Evolutionary conservation across 2,888 invertebrate species (phyloP).

Genomic region (Eremobia ochroleuca): DNA sequence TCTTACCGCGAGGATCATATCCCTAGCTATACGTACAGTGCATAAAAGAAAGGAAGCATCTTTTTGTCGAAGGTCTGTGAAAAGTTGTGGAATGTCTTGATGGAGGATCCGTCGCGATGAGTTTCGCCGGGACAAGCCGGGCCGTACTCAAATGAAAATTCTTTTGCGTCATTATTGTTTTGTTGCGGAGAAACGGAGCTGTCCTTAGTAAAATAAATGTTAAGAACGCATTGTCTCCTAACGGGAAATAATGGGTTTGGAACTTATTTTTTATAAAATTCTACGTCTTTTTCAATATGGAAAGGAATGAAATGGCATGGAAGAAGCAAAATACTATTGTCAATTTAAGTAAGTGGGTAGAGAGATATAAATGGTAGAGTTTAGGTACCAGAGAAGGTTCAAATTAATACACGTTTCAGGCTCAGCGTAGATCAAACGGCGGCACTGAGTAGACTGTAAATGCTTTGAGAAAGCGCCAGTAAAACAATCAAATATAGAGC

Average conservation of each 20-base stretch:
- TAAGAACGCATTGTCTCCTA: constrained; percentile 62
- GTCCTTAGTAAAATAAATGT: constrained; percentile 71
- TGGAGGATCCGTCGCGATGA: constrained; percentile 77
- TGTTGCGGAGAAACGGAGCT: constrained; percentile 75
- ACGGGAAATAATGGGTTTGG: constrained; percentile 54
- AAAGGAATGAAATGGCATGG: constrained; percentile 21
- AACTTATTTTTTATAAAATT: constrained; percentile 49
- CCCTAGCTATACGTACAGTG: constrained; percentile 69
- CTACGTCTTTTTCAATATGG: constrained; percentile 29
- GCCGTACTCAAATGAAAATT: constrained; percentile 87
- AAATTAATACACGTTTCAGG: constrained; percentile 10
- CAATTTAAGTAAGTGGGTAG: constrained; percentile 20
- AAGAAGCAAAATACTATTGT: constrained; percentile 13
- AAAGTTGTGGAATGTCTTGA: constrained; percentile 87
- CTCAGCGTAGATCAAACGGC: constrained; percentile 18
- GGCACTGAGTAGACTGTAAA: constrained; percentile 15
- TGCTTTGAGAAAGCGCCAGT: constrained; percentile 17
- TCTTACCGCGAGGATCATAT: constrained; percentile 66
- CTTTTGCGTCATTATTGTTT: constrained; percentile 86
- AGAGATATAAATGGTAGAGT: background rate
- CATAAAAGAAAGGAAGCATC: constrained; percentile 73
- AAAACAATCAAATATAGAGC: constrained; percentile 50
- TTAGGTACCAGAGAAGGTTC: background rate
- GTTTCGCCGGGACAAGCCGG: constrained; percentile 73
- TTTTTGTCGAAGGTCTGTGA: constrained; percentile 81